Evolutionary conservation across 1,140 invertebrate genomes (phyloP).

Genomic region (Dreissena polymorpha): DNA sequence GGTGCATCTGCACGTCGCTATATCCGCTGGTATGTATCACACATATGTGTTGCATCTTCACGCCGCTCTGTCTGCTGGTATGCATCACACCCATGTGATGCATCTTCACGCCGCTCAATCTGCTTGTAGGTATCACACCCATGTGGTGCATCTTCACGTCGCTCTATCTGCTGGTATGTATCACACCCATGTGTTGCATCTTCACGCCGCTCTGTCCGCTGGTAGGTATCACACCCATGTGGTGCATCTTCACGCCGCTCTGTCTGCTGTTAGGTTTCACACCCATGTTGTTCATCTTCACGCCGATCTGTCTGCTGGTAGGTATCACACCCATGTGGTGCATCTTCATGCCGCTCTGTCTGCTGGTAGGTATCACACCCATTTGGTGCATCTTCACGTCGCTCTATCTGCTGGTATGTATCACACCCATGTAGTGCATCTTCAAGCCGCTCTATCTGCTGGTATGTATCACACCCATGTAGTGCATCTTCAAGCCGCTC

Average conservation of each 20-base stretch:
- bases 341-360: too few species aligned
- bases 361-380: conserved; percentile 18
- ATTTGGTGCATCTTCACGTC: conserved; percentile 37
- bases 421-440: conserved; percentile 30
- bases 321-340: too few species aligned
- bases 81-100: conserved; percentile 34
- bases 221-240: conserved; percentile 29
- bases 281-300: conserved; percentile 29
- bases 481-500: too few species aligned
- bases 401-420: conserved; percentile 22
- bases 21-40: conserved; percentile 19
- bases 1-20: conserved; percentile 27
- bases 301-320: conserved; percentile 28
- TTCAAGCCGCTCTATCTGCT: conserved; percentile 22
- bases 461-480: conserved; percentile 22
- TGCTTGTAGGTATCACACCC: conserved; percentile 23
- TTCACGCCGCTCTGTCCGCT: conserved; percentile 25
- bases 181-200: conserved; percentile 30
- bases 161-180: conserved; percentile 20
- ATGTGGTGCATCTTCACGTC: too few species aligned
- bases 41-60: too few species aligned
- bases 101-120: conserved; percentile 17
- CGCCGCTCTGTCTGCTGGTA: conserved; percentile 16
- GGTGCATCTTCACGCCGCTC: conserved; percentile 32
- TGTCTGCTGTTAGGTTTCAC: conserved; percentile 26